These are phyloP conservation scores for Eilema caniola DNA, from an alignment of 2,888 invertebrate genomes.

Conservation along the genomic window DNA sequence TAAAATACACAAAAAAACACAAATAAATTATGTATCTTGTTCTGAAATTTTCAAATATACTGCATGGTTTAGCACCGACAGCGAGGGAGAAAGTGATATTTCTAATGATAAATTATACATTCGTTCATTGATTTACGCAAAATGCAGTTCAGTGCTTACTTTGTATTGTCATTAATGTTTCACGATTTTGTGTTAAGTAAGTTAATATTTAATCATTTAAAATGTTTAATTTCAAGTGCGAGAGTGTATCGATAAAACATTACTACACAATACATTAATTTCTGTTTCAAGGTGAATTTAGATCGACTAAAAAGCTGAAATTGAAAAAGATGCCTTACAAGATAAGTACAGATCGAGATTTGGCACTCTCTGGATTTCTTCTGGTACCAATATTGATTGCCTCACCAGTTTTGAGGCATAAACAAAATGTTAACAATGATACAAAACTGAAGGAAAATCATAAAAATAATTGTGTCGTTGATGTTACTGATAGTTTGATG, in stretches of 20 bases:
- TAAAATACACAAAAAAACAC: too few species aligned
- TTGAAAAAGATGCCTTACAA: constrained; percentile 9
- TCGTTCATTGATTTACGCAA: constrained; percentile 59
- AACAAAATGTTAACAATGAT: background rate
- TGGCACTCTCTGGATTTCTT: constrained; percentile 30
- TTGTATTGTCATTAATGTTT: constrained; percentile 32
- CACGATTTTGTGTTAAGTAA: constrained; percentile 31
- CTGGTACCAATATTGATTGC: constrained; percentile 38
- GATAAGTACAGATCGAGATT: constrained; percentile 9
- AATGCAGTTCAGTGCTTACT: constrained; percentile 64
- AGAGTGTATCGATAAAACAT: background rate
- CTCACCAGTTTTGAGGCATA: constrained; percentile 15
- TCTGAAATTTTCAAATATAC: constrained; percentile 34
- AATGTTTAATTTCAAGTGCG: background rate
- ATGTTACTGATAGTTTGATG: constrained; percentile 14
- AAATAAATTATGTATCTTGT: background rate
- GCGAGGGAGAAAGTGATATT: constrained; percentile 17
- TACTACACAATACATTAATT: background rate
- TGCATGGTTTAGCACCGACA: constrained; percentile 20
- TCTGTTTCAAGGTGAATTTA: constrained; percentile 42
- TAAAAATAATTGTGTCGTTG: background rate
- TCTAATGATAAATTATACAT: constrained; percentile 33
- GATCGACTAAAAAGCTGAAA: background rate
- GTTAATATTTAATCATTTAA: constrained; percentile 17
- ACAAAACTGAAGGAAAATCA: constrained; percentile 6